phyloP scores from a whole-genome alignment of 2,797 vertebrate genomes.

The Thamnophis elegans region DNA sequence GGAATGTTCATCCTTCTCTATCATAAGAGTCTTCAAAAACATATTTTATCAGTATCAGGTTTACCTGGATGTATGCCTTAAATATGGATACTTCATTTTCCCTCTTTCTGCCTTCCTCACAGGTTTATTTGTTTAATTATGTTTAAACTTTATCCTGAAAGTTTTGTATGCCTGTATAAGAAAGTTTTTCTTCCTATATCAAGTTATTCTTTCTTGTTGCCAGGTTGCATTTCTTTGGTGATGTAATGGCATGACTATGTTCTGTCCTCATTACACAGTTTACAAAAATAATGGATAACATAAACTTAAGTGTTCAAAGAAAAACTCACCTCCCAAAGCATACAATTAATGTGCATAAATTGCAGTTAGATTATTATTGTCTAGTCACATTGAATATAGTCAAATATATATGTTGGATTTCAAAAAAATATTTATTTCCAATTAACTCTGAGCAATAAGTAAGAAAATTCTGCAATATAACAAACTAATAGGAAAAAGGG shows the following conservation, averaged over 20 bases:
- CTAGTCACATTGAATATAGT: neutral
- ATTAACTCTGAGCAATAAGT: neutral
- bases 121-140: neutral
- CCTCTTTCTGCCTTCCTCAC: neutral
- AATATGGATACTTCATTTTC: neutral
- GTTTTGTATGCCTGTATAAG: neutral
- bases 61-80: neutral
- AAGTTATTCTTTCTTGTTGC: neutral
- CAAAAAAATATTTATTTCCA: neutral
- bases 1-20: neutral
- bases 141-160: neutral
- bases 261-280: neutral
- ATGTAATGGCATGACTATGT: neutral
- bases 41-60: neutral
- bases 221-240: neutral
- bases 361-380: neutral
- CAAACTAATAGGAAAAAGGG: neutral
- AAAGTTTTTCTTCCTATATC: neutral
- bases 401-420: neutral
- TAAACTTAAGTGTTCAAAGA: neutral
- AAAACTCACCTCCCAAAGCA: neutral
- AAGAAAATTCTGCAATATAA: neutral
- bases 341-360: neutral
- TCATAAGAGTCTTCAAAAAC: neutral
- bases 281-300: neutral